Evolutionary conservation across 2,113 vertebrate species (phyloP).

Genomic region (Sorex araneus): DNA sequence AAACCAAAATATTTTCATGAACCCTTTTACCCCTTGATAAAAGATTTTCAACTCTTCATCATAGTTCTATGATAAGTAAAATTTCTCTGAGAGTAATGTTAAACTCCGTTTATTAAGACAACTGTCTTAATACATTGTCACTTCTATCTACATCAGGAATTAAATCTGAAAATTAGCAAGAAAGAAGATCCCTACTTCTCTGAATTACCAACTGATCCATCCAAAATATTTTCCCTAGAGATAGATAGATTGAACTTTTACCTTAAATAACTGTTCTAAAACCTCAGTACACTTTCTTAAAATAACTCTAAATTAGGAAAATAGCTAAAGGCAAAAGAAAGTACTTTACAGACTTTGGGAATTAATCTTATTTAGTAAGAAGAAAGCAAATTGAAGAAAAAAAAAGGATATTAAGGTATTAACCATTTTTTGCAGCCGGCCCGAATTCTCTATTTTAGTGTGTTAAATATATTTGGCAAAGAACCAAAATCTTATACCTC

Average conservation of each 20-base stretch:
- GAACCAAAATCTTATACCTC: not conserved
- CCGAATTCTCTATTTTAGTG: slow-evolving; percentile 25
- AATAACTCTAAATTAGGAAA: slow-evolving; percentile 81
- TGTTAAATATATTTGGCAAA: slow-evolving; percentile 26
- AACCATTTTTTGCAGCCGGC: not conserved
- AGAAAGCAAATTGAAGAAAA: slow-evolving; percentile 61
- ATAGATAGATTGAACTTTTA: slow-evolving; percentile 87
- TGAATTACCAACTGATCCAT: slow-evolving; percentile 84
- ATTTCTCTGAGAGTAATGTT: not conserved
- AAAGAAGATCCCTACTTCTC: slow-evolving; percentile 77
- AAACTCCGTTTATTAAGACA: slow-evolving; percentile 72
- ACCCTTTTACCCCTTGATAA: not conserved
- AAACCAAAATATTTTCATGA: not conserved
- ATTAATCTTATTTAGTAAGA: slow-evolving; percentile 74
- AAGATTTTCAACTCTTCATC: not conserved
- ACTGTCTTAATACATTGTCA: slow-evolving; percentile 84
- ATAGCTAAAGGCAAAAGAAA: slow-evolving; percentile 73
- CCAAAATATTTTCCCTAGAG: slow-evolving; percentile 84
- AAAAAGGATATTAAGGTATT: not conserved
- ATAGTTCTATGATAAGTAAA: slow-evolving; percentile 9
- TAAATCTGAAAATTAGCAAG: slow-evolving; percentile 81
- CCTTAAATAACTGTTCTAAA: slow-evolving; percentile 84
- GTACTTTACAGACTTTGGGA: slow-evolving; percentile 67
- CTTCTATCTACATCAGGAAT: slow-evolving; percentile 52
- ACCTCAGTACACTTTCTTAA: slow-evolving; percentile 78